Evolutionary conservation across 1,140 invertebrate genomes (phyloP).

Genomic region (Scaptomyza montana): DNA sequence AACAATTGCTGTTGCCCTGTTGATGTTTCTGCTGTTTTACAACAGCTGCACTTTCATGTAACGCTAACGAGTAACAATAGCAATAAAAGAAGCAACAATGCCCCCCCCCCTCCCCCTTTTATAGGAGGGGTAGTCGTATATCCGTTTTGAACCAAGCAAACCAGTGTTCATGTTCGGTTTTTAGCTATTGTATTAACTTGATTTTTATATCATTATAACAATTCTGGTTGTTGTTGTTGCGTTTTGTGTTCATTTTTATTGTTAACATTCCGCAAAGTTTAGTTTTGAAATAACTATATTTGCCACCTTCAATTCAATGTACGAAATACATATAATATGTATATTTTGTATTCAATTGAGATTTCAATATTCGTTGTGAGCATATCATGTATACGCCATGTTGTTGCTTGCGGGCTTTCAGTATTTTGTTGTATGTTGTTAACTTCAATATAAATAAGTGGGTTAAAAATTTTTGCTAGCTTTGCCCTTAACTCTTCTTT

Average conservation of each 20-base stretch:
- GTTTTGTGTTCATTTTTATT: slow-evolving; percentile 60
- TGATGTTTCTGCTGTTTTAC: slow-evolving; percentile 39
- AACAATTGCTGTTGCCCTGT: slow-evolving; percentile 42
- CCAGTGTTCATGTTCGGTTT: slow-evolving; percentile 59
- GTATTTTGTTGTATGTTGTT: slow-evolving; percentile 1
- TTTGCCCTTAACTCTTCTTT: too few relatives aligned
- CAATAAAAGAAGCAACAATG: slow-evolving; percentile 21
- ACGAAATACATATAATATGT: slow-evolving; percentile 15
- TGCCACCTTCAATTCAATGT: not conserved
- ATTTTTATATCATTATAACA: slow-evolving; percentile 73
- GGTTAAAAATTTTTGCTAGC: too few relatives aligned
- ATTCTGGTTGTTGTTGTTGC: slow-evolving; percentile 1
- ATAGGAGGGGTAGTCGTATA: slow-evolving; percentile 74
- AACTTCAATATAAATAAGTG: too few relatives aligned
- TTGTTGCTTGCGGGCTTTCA: slow-evolving; percentile 21
- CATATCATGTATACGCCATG: slow-evolving; percentile 37
- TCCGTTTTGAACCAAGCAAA: slow-evolving; percentile 52
- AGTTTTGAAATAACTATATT: slow-evolving; percentile 36
- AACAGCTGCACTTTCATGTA: slow-evolving; percentile 78
- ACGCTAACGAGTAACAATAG: slow-evolving; percentile 56
- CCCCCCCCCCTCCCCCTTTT: slow-evolving; percentile 19
- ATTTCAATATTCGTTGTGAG: slow-evolving; percentile 33
- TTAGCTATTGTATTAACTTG: slow-evolving; percentile 75
- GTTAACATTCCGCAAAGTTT: slow-evolving; percentile 65
- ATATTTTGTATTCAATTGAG: too few relatives aligned